Base-by-base conservation (phyloP, 1,140 invertebrate genomes). In the Eueides isabella region DNA sequence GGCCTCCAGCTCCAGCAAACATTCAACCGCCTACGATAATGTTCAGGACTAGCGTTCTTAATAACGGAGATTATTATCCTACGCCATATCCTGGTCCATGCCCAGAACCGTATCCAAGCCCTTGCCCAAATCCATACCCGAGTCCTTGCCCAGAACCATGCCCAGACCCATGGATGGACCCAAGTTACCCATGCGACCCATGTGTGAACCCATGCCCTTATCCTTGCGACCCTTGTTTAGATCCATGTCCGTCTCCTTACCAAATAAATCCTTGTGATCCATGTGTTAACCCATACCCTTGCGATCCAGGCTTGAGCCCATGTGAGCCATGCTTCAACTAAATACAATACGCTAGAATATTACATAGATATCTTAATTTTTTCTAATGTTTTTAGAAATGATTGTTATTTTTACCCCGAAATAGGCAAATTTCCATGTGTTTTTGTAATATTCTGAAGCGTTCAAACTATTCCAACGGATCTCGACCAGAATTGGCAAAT, bases 1-100 rank as follows among this genome's bases (percentile, higher is more conserved):
- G 84, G n/a, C 81, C 77, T 5, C 81, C 82, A 7, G 23, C 30
- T 1, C 81, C 64, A 11, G 67, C 83, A 1, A 76, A 71, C 5
- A 55, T 90, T 1, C 86, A 86, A 19, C 74, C 80, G 1, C 86
- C 88, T 0, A 75, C 78, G 0, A 83, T 86, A 0, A 66, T 77
- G 9, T 77, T 81, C 16, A 71, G 76, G 2, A 64, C 64, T 9
- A 70, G 79, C 12, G 48, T 80, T 55, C 48, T 55, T 55, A 23
- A 26, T 9, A 63, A 30, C 28, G 14, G 29, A 5, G 61, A 55
- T 3, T 55, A 55, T 14, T 55, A 55, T 11, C 23, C 48, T 55
- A 23, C 19, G 26, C 48, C 48, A 55, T 23, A 23, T 26, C 48
- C 48, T 48, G n/a, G 44, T 7, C 44, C 44, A 19, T 48, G 7